Base-by-base conservation (phyloP, 35 echinoderm and acorn worm species). In the Patiria miniata region DNA sequence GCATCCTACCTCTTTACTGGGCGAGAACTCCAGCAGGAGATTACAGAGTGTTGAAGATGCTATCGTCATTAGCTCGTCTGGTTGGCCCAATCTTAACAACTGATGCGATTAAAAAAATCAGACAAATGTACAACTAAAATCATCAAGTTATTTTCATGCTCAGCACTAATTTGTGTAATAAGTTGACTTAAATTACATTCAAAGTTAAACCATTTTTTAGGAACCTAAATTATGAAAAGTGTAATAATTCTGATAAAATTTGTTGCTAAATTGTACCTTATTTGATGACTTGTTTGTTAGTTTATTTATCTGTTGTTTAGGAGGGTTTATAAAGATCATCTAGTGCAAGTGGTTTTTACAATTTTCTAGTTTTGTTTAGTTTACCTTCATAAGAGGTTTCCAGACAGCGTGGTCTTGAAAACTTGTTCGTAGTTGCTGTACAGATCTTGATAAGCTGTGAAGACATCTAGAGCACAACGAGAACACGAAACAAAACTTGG, bases 401-500 rank as follows among this genome's bases (percentile, higher is more conserved):
- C 96, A 99, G 23, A 94, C 96, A 39, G 81, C 93, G 89, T 99
- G 96, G 61, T 99, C 96, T 87, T 99, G 93, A 80, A 99, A 99
- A 90, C 93, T 99, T 82, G 96, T 99, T 79, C 96, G 55, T 7
- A 99, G 68, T 77, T 99, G 96, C 38, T 99, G 96, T 0, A 99
- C 96, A 34, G 96, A 99, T 39, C 96, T 94, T 58, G 96, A 99
- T 9, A 99, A 83, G 87, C 96, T 99, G 56, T 99, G 65, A 40
- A 85, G 50, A 38, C 87, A 84, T 14, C 61, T 52, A 78, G 36
- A 52, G 30, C 44, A 8, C 18, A n/a, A 51, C 3, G 19, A 52
- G 18, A 58, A 14, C 1, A 47, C 12, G 42, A 47, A 47, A 47
- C 12, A 12, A 47, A 4, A 47, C 4, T 47, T 47, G 4, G 42